phyloP scores from a whole-genome alignment of 2,113 vertebrate genomes.

The Sorex fumeus region DNA sequence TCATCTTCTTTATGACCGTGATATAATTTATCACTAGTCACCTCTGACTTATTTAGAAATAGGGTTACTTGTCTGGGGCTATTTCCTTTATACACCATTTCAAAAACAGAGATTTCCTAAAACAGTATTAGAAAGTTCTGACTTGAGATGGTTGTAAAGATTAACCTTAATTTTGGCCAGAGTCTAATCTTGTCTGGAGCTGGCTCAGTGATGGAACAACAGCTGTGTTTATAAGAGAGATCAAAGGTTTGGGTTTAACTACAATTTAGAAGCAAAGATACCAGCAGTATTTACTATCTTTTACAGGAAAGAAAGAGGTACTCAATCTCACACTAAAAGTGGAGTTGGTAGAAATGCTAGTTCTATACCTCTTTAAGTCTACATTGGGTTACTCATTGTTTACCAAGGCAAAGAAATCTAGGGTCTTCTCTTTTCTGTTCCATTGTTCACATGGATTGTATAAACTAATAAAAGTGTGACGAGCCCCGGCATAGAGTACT shows the following conservation, averaged over 20 bases:
- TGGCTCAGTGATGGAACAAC: conserved; percentile 67
- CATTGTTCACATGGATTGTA: conserved; percentile 67
- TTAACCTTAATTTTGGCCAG: conserved; percentile 69
- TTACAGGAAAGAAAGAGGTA: conserved; percentile 61
- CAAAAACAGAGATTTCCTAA: conserved; percentile 75
- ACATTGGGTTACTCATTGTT: conserved; percentile 54
- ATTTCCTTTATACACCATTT: conserved; percentile 64
- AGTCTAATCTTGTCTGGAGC: conserved; percentile 70
- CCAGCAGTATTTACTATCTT: conserved; percentile 70
- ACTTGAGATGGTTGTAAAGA: conserved; percentile 68
- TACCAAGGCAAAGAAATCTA: conserved; percentile 73
- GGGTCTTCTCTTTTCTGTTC: conserved; percentile 65
- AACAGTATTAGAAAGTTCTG: conserved; percentile 76
- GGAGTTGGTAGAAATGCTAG: conserved; percentile 40
- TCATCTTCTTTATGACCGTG: conserved; percentile 4
- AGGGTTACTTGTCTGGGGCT: conserved; percentile 58
- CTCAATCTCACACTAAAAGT: conserved; percentile 66
- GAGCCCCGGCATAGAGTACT: conserved; percentile 69
- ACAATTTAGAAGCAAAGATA: conserved; percentile 69
- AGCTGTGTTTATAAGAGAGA: conserved; percentile 74
- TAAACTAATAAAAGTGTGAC: conserved; percentile 71
- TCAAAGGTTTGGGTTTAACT: conserved; percentile 74
- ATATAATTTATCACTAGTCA: conserved; percentile 60
- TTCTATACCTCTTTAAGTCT: conserved; percentile 61
- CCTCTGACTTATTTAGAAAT: conserved; percentile 60